Evolutionary conservation across 2,113 vertebrate genomes (phyloP).

Genomic region (Numida meleagris): DNA sequence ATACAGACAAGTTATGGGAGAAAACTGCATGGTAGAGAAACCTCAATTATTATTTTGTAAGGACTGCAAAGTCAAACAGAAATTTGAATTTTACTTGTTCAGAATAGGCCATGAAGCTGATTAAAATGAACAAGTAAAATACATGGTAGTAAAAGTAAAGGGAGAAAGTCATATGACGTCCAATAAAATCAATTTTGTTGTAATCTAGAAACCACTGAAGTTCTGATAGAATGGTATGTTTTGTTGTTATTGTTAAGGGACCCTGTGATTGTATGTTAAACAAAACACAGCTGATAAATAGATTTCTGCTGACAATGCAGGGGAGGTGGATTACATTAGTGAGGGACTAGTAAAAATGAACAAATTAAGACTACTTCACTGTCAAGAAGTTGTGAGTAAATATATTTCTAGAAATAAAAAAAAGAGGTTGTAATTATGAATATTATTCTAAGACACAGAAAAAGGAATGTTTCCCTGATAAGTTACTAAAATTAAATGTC

Average conservation of each 20-base stretch:
- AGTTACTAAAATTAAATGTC: background rate
- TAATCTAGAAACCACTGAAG: conserved; percentile 21
- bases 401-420: background rate
- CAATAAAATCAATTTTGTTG: conserved; percentile 15
- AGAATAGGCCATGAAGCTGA: background rate
- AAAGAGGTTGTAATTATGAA: background rate
- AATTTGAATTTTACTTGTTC: conserved; percentile 44
- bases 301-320: background rate
- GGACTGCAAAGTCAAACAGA: background rate
- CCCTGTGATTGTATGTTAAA: background rate
- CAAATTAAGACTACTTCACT: background rate
- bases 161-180: background rate
- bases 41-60: background rate
- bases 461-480: background rate
- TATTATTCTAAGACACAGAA: conserved; percentile 1
- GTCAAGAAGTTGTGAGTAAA: background rate
- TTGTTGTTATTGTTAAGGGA: background rate
- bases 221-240: background rate
- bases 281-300: conserved; percentile 15
- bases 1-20: background rate
- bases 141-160: conserved; percentile 27
- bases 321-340: background rate
- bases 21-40: background rate
- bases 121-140: conserved; percentile 31
- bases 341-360: background rate